Evolutionary conservation across 2,797 vertebrate species (phyloP).

Genomic region (Danio albolineatus): DNA sequence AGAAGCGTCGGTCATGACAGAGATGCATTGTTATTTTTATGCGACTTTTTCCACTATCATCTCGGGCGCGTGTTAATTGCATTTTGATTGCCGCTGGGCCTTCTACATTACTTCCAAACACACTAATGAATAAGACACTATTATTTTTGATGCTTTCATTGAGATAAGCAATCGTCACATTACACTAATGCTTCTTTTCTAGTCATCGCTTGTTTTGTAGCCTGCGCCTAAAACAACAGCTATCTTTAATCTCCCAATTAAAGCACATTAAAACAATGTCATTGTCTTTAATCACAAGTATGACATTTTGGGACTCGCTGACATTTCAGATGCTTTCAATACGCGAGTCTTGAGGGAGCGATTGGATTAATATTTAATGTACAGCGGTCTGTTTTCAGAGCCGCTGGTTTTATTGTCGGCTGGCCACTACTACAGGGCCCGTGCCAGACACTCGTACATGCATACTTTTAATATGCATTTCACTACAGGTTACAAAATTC

Average conservation of each 20-base stretch:
- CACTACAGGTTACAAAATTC: too few relatives aligned
- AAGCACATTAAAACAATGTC: slow-evolving; percentile 80
- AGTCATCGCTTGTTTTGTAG: neutral
- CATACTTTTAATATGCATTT: too few relatives aligned
- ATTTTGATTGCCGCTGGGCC: slow-evolving; percentile 38
- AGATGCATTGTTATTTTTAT: slow-evolving; percentile 40
- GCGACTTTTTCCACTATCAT: slow-evolving; percentile 20
- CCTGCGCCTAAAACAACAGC: slow-evolving; percentile 54
- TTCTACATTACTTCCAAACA: slow-evolving; percentile 44
- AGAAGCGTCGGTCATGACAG: slow-evolving; percentile 16
- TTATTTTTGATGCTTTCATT: slow-evolving; percentile 14
- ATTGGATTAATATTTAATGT: slow-evolving; percentile 85
- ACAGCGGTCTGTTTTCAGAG: slow-evolving; percentile 71
- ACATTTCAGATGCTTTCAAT: slow-evolving; percentile 79
- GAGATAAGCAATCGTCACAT: neutral
- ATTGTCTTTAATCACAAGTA: slow-evolving; percentile 82
- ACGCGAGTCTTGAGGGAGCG: slow-evolving; percentile 78
- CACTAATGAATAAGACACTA: slow-evolving; percentile 15
- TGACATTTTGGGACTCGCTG: slow-evolving; percentile 75
- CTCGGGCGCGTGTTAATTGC: slow-evolving; percentile 54
- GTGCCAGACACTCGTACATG: neutral
- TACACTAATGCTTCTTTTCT: neutral
- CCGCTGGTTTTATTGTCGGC: slow-evolving; percentile 61
- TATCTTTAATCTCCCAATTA: slow-evolving; percentile 81
- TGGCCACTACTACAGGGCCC: slow-evolving; percentile 51